These are phyloP conservation scores for Turritopsis dohrnii DNA, from an alignment of 30 jellyfish, hydroid and myxozoan genomes.

Conservation along the genomic window DNA sequence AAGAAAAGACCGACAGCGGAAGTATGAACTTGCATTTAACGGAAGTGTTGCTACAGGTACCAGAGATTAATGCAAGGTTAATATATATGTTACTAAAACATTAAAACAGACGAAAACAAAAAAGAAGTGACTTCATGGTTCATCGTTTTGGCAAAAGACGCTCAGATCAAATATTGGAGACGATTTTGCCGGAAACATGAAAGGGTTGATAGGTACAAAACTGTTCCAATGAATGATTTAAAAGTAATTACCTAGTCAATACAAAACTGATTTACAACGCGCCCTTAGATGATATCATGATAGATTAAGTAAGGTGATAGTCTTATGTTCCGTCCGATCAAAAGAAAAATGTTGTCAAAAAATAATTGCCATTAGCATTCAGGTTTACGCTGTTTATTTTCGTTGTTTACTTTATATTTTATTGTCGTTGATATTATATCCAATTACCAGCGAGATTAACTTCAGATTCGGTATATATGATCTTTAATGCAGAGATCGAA, in stretches of 20 bases:
- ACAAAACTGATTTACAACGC: not conserved
- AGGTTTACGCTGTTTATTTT: not conserved
- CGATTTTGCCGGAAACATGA: not conserved
- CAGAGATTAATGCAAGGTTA: not conserved
- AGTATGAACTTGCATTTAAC: not conserved
- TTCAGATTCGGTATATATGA: not conserved
- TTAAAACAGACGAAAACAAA: not conserved
- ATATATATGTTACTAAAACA: too few species aligned
- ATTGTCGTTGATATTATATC: not conserved
- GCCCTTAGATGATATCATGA: not conserved
- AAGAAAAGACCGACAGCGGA: not conserved
- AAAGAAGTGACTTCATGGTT: not conserved
- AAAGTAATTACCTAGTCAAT: not conserved
- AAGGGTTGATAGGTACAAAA: not conserved
- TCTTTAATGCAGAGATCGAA: not conserved
- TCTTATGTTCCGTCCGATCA: not conserved
- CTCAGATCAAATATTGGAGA: not conserved
- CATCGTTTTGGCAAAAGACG: not conserved
- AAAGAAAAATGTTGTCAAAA: not conserved
- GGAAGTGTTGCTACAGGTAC: not conserved
- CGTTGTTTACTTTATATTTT: not conserved
- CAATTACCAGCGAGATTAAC: not conserved
- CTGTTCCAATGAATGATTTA: not conserved
- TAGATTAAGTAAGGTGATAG: not conserved
- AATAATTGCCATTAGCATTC: not conserved